Base-by-base conservation (phyloP, 2,888 invertebrate species). In the Harpagoxenus sublaevis region DNA sequence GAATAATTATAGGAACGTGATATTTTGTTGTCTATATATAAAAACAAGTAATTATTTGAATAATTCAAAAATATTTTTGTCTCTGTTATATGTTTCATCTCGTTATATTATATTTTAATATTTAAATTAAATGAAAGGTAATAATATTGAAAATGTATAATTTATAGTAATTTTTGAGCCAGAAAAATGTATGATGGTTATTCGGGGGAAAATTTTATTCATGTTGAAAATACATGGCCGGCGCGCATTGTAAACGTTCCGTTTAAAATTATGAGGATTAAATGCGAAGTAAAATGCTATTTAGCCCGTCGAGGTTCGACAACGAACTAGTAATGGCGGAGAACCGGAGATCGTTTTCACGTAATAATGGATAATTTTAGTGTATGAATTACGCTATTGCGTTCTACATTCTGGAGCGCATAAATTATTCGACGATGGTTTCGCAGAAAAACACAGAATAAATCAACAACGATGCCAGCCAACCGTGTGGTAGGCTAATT, bases 321-420 rank as follows among this genome's bases (percentile, higher is more conserved):
- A 42, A 73, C 18, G 57, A 28, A n/a, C 18, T 9, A n/a, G 23
- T 75, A 75, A 75, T 63, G 8, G 39, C 28, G 28, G 63, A 53
- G 65, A 77, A 63, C 6, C 51, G 18, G 23, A 39, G 18, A 65
- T 77, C 51, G 23, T 63, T 63, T 77, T 77, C 51, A 75, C 48
- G 15, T n/a, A 31, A n/a, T 48, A 35, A 31, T 62, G 35, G 15
- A 10, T 75, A 63, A 75, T 75, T 75, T 23, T 23, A 48, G 35
- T 23, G 23, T 28, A 63, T 35, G 28, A 39, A 75, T 75, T 39
- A 15, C 35, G 12, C 28, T 42, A 10, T 28, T 71, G 10, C 57
- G 10, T 42, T 15, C 8, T 42, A 39, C 39, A 57, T 31, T 68
- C 48, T 28, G 48, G 15, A 10, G n/a, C 9, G 1, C 28, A 18